Evolutionary conservation across 2,888 invertebrate genomes (phyloP).

Genomic region (Drepana falcataria): DNA sequence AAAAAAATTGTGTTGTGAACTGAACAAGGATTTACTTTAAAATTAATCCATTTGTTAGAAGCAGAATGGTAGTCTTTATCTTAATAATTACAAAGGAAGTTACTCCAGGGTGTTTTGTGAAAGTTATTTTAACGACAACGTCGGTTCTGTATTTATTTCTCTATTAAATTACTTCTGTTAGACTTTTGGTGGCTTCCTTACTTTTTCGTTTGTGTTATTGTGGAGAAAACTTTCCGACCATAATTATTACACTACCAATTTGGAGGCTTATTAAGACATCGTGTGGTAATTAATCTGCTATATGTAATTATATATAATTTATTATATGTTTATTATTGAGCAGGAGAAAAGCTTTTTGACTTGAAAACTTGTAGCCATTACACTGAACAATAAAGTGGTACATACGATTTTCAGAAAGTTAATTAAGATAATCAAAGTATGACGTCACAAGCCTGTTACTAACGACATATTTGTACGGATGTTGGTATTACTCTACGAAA

Average conservation of each 20-base stretch:
- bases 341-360: no score
- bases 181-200: neutral
- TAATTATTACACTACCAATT: no score
- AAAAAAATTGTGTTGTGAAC: no score
- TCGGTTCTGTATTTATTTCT: neutral
- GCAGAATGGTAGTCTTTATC: neutral
- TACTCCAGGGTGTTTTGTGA: neutral
- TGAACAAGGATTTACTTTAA: neutral
- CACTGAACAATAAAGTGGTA: no score
- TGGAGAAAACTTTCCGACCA: no score
- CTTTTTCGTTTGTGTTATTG: neutral
- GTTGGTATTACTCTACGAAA: constrained; percentile 27
- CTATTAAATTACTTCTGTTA: neutral
- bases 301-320: no score
- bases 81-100: neutral
- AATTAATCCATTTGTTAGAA: neutral
- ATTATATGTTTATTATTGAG: no score
- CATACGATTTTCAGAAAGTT: no score
- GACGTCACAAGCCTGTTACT: constrained; percentile 25
- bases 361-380: no score
- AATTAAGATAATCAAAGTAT: constrained; percentile 15
- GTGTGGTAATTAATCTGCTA: no score
- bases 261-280: no score
- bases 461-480: constrained; percentile 24
- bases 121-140: neutral